Conservation (phyloP, 2,113 vertebrate species). For the Urocolius indicus region DNA sequence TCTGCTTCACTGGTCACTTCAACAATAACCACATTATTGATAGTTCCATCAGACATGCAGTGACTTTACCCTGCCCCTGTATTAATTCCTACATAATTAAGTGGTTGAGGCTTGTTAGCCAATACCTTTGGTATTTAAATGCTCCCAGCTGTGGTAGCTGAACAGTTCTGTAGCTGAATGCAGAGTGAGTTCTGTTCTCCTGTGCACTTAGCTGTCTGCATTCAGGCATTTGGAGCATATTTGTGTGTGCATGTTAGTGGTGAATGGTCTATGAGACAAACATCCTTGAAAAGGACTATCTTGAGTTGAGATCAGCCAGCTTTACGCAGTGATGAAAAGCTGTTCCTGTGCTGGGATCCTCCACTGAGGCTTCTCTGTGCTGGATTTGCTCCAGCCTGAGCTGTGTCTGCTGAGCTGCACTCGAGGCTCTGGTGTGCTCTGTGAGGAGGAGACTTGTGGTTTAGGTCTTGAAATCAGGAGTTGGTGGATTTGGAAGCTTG, state of each 20-base stretch:
- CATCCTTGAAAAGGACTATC: neutral
- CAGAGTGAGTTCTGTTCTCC: neutral
- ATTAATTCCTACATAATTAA: neutral
- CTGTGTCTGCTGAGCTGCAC: neutral
- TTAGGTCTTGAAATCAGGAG: neutral
- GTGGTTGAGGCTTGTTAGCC: neutral
- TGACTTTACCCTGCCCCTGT: neutral
- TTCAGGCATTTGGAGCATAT: neutral
- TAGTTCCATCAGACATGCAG: neutral
- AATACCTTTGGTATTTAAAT: neutral
- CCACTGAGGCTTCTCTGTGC: neutral
- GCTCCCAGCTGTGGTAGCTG: neutral
- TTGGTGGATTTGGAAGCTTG: neutral
- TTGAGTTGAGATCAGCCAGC: neutral
- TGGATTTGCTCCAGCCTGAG: neutral
- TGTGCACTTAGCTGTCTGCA: neutral
- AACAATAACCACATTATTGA: neutral
- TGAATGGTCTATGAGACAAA: neutral
- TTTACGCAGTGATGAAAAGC: neutral
- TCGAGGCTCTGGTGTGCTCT: neutral
- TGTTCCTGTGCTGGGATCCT: slow-evolving; percentile 11
- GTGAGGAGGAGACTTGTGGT: neutral
- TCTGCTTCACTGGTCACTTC: neutral
- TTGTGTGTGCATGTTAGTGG: neutral
- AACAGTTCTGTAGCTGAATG: neutral